phyloP scores from a whole-genome alignment of 2,113 vertebrate genomes.

The Phyllopteryx taeniolatus region DNA sequence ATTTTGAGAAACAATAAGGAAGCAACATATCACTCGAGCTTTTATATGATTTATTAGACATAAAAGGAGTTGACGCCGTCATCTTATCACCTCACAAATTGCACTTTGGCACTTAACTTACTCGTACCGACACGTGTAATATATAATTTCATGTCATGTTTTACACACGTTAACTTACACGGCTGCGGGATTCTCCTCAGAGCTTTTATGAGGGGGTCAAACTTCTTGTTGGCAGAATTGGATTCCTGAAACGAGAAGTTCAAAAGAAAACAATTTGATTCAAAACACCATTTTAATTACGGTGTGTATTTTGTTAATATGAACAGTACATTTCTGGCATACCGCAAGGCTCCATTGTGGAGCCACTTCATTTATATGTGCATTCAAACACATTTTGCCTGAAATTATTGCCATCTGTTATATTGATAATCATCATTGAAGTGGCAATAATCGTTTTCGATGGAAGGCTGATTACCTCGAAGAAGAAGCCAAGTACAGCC shows the following conservation, averaged over 20 bases:
- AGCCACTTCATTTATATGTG: neutral
- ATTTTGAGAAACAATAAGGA: too few species aligned
- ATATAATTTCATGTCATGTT: too few species aligned
- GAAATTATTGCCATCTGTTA: too few species aligned
- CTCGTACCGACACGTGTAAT: neutral
- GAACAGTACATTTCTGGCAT: neutral
- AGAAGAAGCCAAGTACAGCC: constrained; percentile 82
- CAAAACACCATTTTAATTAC: too few species aligned
- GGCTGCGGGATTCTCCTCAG: constrained; percentile 40
- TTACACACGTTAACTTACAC: constrained; percentile 37
- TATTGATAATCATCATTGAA: neutral
- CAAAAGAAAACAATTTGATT: neutral
- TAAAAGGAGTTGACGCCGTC: neutral
- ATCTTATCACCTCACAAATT: constrained; percentile 11
- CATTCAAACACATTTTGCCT: too few species aligned
- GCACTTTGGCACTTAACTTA: constrained; percentile 16
- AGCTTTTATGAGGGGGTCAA: constrained; percentile 50
- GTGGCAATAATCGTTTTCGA: too few species aligned
- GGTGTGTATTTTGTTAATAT: too few species aligned
- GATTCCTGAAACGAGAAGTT: constrained; percentile 52
- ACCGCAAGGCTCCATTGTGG: neutral
- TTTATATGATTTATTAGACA: constrained; percentile 5
- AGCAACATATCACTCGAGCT: too few species aligned
- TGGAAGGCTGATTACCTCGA: constrained; percentile 67
- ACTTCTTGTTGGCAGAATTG: constrained; percentile 54